phyloP scores from a whole-genome alignment of 2,888 invertebrate species.

The Frankliniella fusca region DNA sequence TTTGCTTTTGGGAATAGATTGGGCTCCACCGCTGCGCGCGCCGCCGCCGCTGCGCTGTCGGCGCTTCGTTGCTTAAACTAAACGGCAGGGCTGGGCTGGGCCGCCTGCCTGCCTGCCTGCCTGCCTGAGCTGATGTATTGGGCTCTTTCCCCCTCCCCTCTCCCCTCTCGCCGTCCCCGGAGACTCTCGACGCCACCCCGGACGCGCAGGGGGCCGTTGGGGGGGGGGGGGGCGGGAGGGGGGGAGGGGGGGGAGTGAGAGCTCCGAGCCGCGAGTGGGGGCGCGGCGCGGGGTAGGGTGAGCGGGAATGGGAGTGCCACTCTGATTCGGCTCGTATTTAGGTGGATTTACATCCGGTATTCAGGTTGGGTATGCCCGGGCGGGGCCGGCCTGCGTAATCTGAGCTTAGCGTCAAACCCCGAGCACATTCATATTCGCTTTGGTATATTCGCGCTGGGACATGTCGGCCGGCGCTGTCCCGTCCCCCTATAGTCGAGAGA shows the following conservation, averaged over 20 bases:
- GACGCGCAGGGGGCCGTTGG: not conserved
- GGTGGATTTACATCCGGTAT: not conserved
- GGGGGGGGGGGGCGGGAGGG: not conserved
- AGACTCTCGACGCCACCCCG: not conserved
- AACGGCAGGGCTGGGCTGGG: too few species aligned
- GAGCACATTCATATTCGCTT: not conserved
- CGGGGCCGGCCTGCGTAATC: not conserved
- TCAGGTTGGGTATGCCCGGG: not conserved
- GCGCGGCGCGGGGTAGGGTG: not conserved
- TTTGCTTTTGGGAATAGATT: not conserved
- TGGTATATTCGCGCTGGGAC: not conserved
- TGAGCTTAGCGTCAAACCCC: not conserved
- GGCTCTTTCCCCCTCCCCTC: not conserved
- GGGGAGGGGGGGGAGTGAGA: not conserved
- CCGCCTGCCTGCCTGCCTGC: not conserved
- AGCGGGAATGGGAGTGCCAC: not conserved
- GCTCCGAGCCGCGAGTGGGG: not conserved
- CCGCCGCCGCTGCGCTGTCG: not conserved
- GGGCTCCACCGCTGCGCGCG: not conserved
- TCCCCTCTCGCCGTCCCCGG: not conserved
- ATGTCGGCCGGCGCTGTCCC: too few species aligned
- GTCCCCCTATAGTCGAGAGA: too few species aligned
- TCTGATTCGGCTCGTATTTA: not conserved
- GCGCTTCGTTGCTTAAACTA: not conserved
- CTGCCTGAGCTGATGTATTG: not conserved